phyloP scores from a whole-genome alignment of 2,113 vertebrate genomes.

The Cyanoderma ruficeps region DNA sequence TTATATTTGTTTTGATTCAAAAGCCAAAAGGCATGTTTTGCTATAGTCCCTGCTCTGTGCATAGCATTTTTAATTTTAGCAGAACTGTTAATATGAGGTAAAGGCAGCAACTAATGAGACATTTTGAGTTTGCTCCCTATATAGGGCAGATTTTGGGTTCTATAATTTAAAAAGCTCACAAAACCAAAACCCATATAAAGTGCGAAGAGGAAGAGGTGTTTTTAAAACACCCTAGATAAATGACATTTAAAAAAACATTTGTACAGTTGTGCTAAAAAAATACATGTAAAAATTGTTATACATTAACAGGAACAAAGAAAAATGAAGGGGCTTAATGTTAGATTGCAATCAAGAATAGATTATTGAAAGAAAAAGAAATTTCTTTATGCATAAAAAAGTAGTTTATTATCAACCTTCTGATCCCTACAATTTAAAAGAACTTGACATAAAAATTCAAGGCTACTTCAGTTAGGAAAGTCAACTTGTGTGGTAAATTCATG shows the following conservation, averaged over 20 bases:
- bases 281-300: neutral
- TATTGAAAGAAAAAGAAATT: neutral
- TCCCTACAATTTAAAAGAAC: neutral
- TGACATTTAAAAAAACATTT: accelerated
- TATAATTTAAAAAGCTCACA: neutral
- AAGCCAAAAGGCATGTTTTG: neutral
- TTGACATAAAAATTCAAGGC: neutral
- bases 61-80: neutral
- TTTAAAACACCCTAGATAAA: neutral
- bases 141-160: neutral
- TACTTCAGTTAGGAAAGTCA: neutral
- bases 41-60: neutral
- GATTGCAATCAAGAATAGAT: accelerated
- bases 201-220: neutral
- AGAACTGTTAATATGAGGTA: neutral
- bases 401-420: neutral
- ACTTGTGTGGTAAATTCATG: neutral
- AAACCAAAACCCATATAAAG: neutral
- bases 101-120: neutral
- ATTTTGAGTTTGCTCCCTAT: neutral
- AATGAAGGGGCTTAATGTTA: neutral
- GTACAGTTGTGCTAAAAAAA: neutral
- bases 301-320: neutral
- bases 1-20: neutral
- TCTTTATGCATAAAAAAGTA: neutral